Evolutionary conservation across 2,113 vertebrate genomes (phyloP).

Genomic region (Phylloscopus whistleri): DNA sequence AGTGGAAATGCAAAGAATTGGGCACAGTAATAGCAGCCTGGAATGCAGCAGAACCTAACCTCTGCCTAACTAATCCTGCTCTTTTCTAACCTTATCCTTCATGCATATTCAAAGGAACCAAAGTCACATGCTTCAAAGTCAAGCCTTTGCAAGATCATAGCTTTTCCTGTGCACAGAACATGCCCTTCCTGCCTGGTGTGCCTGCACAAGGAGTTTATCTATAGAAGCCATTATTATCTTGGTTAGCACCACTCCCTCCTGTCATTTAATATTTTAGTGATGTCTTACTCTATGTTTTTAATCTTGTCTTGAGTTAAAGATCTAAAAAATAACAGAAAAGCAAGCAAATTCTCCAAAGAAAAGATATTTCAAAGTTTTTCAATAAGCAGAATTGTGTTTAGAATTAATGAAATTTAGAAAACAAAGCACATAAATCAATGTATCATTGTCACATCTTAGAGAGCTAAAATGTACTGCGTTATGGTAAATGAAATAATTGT

Average conservation of each 20-base stretch:
- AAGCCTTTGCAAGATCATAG: neutral
- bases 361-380: neutral
- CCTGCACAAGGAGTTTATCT: neutral
- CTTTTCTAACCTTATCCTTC: constrained; percentile 6
- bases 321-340: neutral
- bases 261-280: neutral
- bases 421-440: neutral
- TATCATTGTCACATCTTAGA: neutral
- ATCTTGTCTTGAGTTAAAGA: neutral
- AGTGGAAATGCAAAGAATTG: neutral
- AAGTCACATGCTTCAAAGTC: constrained; percentile 35
- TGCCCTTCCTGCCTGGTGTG: neutral
- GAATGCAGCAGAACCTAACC: constrained; percentile 14
- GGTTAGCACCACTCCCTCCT: neutral
- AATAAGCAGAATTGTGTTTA: neutral
- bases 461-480: neutral
- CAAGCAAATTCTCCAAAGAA: neutral
- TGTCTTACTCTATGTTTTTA: neutral
- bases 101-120: neutral
- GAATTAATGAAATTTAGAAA: neutral
- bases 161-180: neutral
- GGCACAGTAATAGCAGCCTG: neutral
- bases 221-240: neutral
- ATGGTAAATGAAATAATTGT: neutral
- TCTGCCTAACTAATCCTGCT: constrained; percentile 3